phyloP scores from a whole-genome alignment of 2,888 invertebrate genomes.

The Trilocha varians region DNA sequence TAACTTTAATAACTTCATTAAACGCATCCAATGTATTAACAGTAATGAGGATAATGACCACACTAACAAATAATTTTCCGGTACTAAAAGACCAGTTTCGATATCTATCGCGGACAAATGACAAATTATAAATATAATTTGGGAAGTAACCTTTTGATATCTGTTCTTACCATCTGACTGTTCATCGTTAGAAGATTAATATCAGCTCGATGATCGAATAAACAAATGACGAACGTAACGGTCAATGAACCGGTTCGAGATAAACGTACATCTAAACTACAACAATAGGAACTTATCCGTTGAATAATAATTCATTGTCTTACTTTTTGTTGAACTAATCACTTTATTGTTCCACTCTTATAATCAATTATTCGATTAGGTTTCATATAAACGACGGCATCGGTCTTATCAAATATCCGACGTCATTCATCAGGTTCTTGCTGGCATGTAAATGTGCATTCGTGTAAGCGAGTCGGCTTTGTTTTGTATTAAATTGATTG shows the following conservation, averaged over 20 bases:
- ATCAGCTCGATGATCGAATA: conserved; percentile 58
- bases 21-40: not conserved
- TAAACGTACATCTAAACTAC: conserved; percentile 43
- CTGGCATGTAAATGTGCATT: conserved; percentile 33
- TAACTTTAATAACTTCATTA: not conserved
- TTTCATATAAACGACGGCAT: conserved; percentile 60
- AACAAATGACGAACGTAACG: conserved; percentile 62
- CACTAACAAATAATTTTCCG: not conserved
- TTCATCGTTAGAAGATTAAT: conserved; percentile 61
- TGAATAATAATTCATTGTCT: conserved; percentile 71
- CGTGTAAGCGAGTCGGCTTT: conserved; percentile 28
- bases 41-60: not conserved
- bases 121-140: conserved; percentile 48
- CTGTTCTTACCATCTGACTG: conserved; percentile 49
- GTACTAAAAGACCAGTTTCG: conserved; percentile 13
- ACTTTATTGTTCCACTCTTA: conserved; percentile 69
- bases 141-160: conserved; percentile 45
- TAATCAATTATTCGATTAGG: conserved; percentile 72
- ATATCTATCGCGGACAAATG: conserved; percentile 33
- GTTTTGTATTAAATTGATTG: conserved; percentile 16
- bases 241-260: conserved; percentile 52
- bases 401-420: conserved; percentile 48
- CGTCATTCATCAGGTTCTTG: conserved; percentile 47
- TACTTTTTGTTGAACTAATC: conserved; percentile 70
- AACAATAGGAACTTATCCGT: conserved; percentile 60